Base-by-base conservation (phyloP, 2,888 invertebrate genomes). In the Drosophila maculinotata region DNA sequence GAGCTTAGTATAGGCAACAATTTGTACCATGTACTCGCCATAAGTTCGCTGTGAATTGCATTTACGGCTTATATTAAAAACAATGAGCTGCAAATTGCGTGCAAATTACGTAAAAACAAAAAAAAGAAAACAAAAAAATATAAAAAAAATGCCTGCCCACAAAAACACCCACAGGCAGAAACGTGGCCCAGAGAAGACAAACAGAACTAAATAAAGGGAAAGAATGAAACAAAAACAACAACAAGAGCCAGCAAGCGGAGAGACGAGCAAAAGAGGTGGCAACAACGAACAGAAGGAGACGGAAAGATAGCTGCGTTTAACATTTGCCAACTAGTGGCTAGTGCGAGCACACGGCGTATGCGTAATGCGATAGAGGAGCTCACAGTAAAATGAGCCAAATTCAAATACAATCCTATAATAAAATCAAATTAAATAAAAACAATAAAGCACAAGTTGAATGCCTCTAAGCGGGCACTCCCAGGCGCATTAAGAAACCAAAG, bases 21-120 rank as follows among this genome's bases (percentile, higher is more conserved):
- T 7, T 12, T 7, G n/a, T 20, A n/a, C n/a, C 8, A 20, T 7
- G n/a, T 20, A n/a, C n/a, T n/a, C 9, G 12, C 23, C 17, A 44
- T 26, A 35, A 35, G 35, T 47, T 30, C 20, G 28, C 45, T 28
- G 17, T 17, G 17, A 45, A 30, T 30, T 45, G 56, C 31, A 47
- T 44, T 38, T 48, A 20, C 14, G 30, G 54, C 39, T 47, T 56
- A 28, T 41, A 41, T 66, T 58, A 62, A 62, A 70, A 66, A 76
- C 76, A 74, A 76, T 75, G 62, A 66, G 54, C 76, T 70, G 66
- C 71, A 66, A 74, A 74, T 71, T 76, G 67, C 54, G 65, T 51
- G 59, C 58, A 70, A 69, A 54, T 45, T 3, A 31, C 20, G 31
- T 31, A 2, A 45, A 30, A 30, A 45, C 4, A 31, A 20, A 10